Evolutionary conservation across 1,140 invertebrate genomes (phyloP), one percentile per base, ranked within the genome.

Genomic region (Zeugodacus cucurbitae): DNA sequence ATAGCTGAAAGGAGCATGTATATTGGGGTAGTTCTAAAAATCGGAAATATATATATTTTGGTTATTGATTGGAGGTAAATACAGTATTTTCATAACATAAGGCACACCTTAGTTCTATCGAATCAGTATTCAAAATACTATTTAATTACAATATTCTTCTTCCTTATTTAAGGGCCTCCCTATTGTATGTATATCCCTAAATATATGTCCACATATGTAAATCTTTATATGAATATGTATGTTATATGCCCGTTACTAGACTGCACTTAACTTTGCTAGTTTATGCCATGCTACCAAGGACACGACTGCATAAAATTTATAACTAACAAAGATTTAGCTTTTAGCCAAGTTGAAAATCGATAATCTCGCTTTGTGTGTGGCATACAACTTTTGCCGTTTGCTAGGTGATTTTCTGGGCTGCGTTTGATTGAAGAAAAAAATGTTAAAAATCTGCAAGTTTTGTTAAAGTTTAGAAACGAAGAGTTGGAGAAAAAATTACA

Each of bases 311-410:
- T n/a, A 82, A 82, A 82, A 82, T 82, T 82, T 54, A 82, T 48
- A 48, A 22, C 41, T 48, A 48, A 20, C 37, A 82, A 54, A n/a
- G n/a, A 34, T 29, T 14, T 74, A 74, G 67, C 67, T 74, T 82
- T 82, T 29, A 78, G 74, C 74, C 74, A 82, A 82, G 74, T 82
- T n/a, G 44, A 82, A 82, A 82, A 82, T 82, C 74, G 74, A 82
- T 82, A 48, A 22, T 2, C n/a, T 26, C 26, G n/a, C 10, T 82
- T 82, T 82, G n/a, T 82, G 37, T 82, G 74, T 29, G 34, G 48
- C n/a, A 82, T 22, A n/a, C 44, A 34, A 82, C 41, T 34, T 34
- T 32, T 26, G 41, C 37, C n/a, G 74, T 14, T 82, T 48, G 37
- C 20, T 82, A 41, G 48, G 44, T 48, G 74, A 82, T 48, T 48